These are phyloP conservation scores for Andinoacara biseriatus DNA, from an alignment of 2,113 vertebrate genomes.

Conservation along the genomic window DNA sequence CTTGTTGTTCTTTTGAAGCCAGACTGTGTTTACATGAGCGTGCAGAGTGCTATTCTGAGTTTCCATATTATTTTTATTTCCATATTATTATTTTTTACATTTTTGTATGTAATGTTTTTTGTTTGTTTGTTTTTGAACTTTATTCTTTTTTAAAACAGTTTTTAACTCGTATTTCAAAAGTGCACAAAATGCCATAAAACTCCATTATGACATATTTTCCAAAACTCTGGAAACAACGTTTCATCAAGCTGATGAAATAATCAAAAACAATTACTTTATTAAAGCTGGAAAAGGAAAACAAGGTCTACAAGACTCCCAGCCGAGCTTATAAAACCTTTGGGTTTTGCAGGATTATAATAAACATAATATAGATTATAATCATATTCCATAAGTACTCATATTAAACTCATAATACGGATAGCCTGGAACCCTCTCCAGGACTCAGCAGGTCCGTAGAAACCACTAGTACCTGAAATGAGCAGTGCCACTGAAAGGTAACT, in stretches of 20 bases:
- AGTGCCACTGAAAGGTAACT: not conserved
- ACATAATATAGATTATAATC: not conserved
- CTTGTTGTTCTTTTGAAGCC: too few species aligned
- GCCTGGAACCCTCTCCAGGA: not conserved
- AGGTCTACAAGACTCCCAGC: not conserved
- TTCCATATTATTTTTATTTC: too few species aligned
- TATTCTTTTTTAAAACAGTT: not conserved
- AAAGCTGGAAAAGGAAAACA: not conserved
- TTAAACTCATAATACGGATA: not conserved
- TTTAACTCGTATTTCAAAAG: not conserved
- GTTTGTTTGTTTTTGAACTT: too few species aligned
- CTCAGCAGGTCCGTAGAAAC: not conserved
- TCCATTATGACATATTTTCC: not conserved
- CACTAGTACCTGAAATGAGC: not conserved
- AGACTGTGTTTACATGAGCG: too few species aligned
- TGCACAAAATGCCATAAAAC: not conserved
- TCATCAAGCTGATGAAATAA: not conserved
- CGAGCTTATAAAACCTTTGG: not conserved
- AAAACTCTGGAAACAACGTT: not conserved
- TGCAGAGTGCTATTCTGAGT: too few species aligned
- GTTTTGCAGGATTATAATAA: not conserved
- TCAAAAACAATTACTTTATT: not conserved
- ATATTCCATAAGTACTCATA: not conserved
- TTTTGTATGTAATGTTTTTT: too few species aligned
- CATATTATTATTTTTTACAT: too few species aligned